Evolutionary conservation across 2,113 vertebrate genomes (phyloP).

Genomic region (Phyllopteryx taeniolatus): DNA sequence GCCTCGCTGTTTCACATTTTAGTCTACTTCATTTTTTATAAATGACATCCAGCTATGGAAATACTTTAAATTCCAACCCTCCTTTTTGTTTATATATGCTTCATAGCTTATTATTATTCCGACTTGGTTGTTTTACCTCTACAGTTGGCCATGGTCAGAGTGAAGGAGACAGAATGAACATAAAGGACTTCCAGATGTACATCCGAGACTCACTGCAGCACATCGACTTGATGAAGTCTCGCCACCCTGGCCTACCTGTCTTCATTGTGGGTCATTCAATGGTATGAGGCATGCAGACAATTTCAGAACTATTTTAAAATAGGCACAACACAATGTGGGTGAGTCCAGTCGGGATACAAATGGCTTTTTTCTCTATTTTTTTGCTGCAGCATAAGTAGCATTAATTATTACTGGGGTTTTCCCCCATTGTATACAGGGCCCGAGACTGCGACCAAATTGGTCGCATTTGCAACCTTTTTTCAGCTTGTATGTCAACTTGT

Average conservation of each 20-base stretch:
- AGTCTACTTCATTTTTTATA: too few species aligned
- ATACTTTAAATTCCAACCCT: too few species aligned
- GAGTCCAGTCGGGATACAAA: neutral
- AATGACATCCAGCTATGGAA: too few species aligned
- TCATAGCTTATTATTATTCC: neutral
- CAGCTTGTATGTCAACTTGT: too few species aligned
- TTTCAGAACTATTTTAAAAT: neutral
- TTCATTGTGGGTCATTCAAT: slow-evolving; percentile 95
- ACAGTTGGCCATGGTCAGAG: slow-evolving; percentile 95
- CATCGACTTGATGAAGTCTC: slow-evolving; percentile 82
- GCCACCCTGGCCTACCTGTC: slow-evolving; percentile 80
- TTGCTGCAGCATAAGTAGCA: slow-evolving; percentile 8
- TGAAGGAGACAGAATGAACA: slow-evolving; percentile 88
- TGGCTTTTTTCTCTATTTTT: neutral
- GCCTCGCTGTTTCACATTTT: too few species aligned
- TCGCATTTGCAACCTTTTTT: too few species aligned
- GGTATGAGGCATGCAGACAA: slow-evolving; percentile 68
- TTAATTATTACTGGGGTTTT: neutral
- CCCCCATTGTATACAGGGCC: slow-evolving; percentile 4
- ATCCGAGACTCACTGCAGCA: slow-evolving; percentile 90
- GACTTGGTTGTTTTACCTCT: slow-evolving; percentile 26
- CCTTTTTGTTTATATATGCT: neutral
- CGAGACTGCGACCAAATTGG: too few species aligned
- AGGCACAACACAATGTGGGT: neutral
- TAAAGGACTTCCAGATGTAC: slow-evolving; percentile 90